These are phyloP conservation scores for Drosophila meridiana DNA, from an alignment of 2,888 invertebrate species.

Conservation along the genomic window DNA sequence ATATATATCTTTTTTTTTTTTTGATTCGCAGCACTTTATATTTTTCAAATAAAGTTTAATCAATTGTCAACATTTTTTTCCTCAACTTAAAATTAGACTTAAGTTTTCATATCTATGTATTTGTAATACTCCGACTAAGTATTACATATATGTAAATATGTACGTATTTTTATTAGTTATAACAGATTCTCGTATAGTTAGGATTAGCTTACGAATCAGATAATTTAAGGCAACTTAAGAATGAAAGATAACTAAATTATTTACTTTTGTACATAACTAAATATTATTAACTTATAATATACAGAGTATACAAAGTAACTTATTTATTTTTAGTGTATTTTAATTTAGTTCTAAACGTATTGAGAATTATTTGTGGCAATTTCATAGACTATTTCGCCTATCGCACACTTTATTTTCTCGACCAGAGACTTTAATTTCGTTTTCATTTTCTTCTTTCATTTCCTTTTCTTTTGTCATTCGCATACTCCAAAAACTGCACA, in stretches of 20 bases:
- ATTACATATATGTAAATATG: conserved; percentile 19
- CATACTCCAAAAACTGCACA: conserved; percentile 61
- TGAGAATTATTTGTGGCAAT: conserved; percentile 11
- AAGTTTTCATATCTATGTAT: conserved; percentile 29
- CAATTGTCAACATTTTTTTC: conserved; percentile 7
- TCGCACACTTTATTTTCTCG: conserved; percentile 30
- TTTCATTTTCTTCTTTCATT: conserved; percentile 34
- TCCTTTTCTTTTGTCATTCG: conserved; percentile 52
- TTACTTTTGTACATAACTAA: conserved; percentile 12
- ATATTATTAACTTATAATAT: not conserved
- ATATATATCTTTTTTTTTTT: conserved; percentile 11
- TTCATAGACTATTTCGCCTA: conserved; percentile 26
- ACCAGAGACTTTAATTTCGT: conserved; percentile 29
- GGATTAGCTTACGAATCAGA: conserved; percentile 25
- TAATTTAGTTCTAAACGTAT: conserved; percentile 10
- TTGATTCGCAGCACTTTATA: conserved; percentile 40
- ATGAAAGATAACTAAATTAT: not conserved
- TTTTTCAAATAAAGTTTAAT: conserved; percentile 25
- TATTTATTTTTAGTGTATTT: conserved; percentile 14
- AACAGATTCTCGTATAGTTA: conserved; percentile 32
- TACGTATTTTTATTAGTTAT: conserved; percentile 31
- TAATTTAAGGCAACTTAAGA: conserved; percentile 28
- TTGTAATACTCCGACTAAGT: conserved; percentile 10
- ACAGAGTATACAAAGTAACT: not conserved
- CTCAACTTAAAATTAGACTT: conserved; percentile 20